phyloP scores from a whole-genome alignment of 2,113 vertebrate genomes.

The Carassius auratus region DNA sequence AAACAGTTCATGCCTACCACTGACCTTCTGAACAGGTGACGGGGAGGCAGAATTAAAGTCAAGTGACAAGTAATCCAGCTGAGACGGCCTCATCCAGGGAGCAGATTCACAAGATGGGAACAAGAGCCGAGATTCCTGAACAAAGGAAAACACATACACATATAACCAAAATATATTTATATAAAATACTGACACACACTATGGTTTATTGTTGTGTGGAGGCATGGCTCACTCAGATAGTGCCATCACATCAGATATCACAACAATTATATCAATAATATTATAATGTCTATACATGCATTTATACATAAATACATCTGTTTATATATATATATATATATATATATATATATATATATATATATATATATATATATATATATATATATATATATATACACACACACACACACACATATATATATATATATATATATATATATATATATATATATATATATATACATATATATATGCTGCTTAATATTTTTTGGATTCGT shows the following conservation, averaged over 20 bases:
- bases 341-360: not conserved
- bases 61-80: conserved; percentile 93
- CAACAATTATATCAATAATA: not conserved
- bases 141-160: not conserved
- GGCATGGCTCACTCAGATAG: too few relatives aligned
- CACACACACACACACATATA: not conserved
- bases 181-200: not conserved
- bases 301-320: not conserved
- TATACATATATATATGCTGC: not conserved
- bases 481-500: not conserved
- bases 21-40: conserved; percentile 91
- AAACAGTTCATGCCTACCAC: not conserved
- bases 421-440: not conserved
- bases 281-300: not conserved
- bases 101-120: conserved; percentile 72
- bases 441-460: not conserved
- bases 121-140: conserved; percentile 76
- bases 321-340: not conserved
- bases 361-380: not conserved
- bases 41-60: conserved; percentile 93
- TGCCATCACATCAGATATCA: too few relatives aligned
- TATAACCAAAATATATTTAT: not conserved
- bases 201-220: not conserved
- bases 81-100: conserved; percentile 79
- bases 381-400: too few relatives aligned